phyloP scores from a whole-genome alignment of 2,797 vertebrate species.

The Taeniopygia guttata region DNA sequence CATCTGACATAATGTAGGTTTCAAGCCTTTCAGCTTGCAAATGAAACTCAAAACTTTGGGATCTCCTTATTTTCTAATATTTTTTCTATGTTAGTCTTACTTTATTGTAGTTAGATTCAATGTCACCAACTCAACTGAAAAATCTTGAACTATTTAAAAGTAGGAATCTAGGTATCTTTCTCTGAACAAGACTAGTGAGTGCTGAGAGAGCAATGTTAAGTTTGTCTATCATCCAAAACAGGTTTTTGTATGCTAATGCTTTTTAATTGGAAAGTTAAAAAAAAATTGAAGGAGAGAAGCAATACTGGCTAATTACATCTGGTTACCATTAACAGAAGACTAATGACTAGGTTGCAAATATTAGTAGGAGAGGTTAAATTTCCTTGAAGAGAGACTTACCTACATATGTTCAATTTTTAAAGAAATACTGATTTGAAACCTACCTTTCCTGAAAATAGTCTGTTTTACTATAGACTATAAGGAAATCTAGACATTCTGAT shows the following conservation, averaged over 20 bases:
- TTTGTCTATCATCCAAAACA: background rate
- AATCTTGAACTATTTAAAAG: background rate
- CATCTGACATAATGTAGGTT: background rate
- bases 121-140: background rate
- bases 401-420: background rate
- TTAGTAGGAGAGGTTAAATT: background rate
- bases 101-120: background rate
- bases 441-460: background rate
- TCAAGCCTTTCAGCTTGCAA: background rate
- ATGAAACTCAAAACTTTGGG: background rate
- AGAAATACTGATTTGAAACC: background rate
- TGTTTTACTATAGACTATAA: background rate
- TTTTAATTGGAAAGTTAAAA: background rate
- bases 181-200: background rate
- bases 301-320: background rate
- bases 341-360: background rate
- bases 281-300: background rate
- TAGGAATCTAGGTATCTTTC: background rate
- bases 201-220: background rate
- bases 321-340: background rate
- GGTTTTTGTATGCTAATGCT: background rate
- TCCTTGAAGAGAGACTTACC: background rate
- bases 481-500: background rate
- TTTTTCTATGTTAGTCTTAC: background rate
- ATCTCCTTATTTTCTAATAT: background rate